A percentile compares a stretch with the other conserved stretches of the same genome.
Conservation (phyloP, 2,797 vertebrate genomes). For the Avahi laniger region DNA sequence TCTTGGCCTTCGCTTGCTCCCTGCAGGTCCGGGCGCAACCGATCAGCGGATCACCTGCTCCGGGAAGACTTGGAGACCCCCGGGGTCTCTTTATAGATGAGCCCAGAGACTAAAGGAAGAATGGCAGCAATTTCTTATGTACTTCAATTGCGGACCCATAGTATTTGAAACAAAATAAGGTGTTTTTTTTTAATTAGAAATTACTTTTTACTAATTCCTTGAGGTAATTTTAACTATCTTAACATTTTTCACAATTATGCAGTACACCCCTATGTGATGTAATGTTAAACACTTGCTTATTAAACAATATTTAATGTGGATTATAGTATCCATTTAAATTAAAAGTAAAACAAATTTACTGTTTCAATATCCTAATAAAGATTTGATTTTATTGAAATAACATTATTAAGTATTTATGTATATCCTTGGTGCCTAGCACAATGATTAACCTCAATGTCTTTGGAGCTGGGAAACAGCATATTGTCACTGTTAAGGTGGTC, state of each 20-base stretch:
- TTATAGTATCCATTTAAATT: neutral
- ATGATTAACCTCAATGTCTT: neutral
- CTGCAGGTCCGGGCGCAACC: neutral
- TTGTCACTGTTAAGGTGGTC: neutral
- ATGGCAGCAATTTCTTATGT: neutral
- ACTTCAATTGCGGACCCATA: neutral
- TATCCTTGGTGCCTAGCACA: neutral
- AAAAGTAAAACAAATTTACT: neutral
- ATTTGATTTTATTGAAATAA: neutral
- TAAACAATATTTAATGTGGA: neutral
- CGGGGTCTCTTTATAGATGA: neutral
- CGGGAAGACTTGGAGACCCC: neutral
- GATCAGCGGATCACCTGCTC: neutral
- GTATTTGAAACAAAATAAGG: neutral
- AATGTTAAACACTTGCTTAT: neutral
- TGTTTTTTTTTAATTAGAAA: neutral
- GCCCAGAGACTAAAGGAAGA: neutral
- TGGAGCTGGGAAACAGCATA: neutral
- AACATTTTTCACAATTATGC: neutral
- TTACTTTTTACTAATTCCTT: neutral
- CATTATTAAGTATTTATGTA: neutral
- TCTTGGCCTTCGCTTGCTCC: slow-evolving; percentile 63
- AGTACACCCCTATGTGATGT: neutral
- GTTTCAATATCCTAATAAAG: neutral
- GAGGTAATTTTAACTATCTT: neutral